Percentiles rank a stretch among this genome's conserved stretches.
These are phyloP conservation scores for Peromyscus eremicus DNA, from an alignment of 2,797 vertebrate genomes.

Conservation along the genomic window DNA sequence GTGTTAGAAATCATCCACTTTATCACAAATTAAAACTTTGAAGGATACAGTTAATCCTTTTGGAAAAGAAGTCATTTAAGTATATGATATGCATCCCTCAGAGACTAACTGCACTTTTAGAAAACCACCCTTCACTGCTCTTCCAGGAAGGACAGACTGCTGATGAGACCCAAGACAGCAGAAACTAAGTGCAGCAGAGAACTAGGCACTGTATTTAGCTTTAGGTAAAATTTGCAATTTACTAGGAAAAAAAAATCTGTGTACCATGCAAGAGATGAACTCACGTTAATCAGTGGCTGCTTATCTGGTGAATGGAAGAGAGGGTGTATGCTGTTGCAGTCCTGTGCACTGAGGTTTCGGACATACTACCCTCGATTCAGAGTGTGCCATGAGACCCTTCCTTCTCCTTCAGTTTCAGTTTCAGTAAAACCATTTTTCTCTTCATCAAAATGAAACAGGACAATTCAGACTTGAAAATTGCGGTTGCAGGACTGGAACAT, in stretches of 20 bases:
- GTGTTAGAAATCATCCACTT: slow-evolving; percentile 73
- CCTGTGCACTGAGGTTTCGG: slow-evolving; percentile 35
- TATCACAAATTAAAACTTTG: slow-evolving; percentile 79
- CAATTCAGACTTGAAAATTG: slow-evolving; percentile 57
- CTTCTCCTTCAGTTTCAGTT: slow-evolving; percentile 43
- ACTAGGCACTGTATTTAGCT: slow-evolving; percentile 79
- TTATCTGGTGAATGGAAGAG: slow-evolving; percentile 56
- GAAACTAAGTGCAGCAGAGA: slow-evolving; percentile 77
- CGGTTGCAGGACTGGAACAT: slow-evolving; percentile 35
- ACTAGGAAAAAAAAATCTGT: slow-evolving; percentile 62
- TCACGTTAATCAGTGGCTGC: slow-evolving; percentile 68
- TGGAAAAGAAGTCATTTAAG: slow-evolving; percentile 71
- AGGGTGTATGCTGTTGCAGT: background rate
- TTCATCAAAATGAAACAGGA: slow-evolving; percentile 34
- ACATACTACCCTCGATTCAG: slow-evolving; percentile 48
- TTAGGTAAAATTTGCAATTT: slow-evolving; percentile 81
- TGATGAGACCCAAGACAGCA: slow-evolving; percentile 77
- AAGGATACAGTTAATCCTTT: slow-evolving; percentile 72
- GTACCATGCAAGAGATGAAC: slow-evolving; percentile 70
- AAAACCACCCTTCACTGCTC: slow-evolving; percentile 67
- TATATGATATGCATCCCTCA: slow-evolving; percentile 53
- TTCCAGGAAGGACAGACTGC: slow-evolving; percentile 78
- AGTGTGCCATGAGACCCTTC: slow-evolving; percentile 48
- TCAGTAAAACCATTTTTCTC: slow-evolving; percentile 29
- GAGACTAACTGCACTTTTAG: slow-evolving; percentile 62